phyloP scores from a whole-genome alignment of 30 jellyfish, hydroid and myxozoan species.

The Morbakka virulenta region DNA sequence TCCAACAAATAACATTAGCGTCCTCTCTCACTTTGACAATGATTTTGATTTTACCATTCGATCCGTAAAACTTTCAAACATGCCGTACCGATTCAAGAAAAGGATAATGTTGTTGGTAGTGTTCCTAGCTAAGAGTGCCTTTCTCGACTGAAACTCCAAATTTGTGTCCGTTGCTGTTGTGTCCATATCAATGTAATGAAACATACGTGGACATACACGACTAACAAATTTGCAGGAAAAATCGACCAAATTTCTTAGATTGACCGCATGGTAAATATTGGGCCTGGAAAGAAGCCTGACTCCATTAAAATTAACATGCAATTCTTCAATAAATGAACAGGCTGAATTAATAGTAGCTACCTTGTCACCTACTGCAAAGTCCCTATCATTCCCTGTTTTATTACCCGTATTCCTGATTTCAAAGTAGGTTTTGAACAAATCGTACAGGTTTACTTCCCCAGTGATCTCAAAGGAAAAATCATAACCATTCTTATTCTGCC shows the following conservation, averaged over 20 bases:
- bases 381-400: neutral
- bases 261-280: conserved; percentile 8
- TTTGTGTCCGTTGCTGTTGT: too few species aligned
- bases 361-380: conserved; percentile 11
- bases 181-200: conserved; percentile 29
- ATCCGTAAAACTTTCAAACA: conserved; percentile 1
- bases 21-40: neutral
- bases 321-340: conserved; percentile 9
- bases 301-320: conserved; percentile 10
- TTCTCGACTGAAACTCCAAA: conserved; percentile 27
- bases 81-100: conserved; percentile 10
- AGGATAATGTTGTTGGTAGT: neutral
- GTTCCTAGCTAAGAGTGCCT: conserved; percentile 14
- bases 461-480: neutral
- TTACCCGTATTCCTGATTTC: neutral
- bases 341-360: conserved; percentile 20
- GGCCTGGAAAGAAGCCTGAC: conserved; percentile 2
- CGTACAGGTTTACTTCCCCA: neutral
- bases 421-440: neutral
- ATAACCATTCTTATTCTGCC: neutral
- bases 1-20: too few species aligned
- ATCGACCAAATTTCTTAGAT: conserved; percentile 8
- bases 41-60: conserved; percentile 1
- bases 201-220: neutral
- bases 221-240: conserved; percentile 1